phyloP scores from a whole-genome alignment of 2,797 vertebrate species.

The Pantherophis vulpinus region DNA sequence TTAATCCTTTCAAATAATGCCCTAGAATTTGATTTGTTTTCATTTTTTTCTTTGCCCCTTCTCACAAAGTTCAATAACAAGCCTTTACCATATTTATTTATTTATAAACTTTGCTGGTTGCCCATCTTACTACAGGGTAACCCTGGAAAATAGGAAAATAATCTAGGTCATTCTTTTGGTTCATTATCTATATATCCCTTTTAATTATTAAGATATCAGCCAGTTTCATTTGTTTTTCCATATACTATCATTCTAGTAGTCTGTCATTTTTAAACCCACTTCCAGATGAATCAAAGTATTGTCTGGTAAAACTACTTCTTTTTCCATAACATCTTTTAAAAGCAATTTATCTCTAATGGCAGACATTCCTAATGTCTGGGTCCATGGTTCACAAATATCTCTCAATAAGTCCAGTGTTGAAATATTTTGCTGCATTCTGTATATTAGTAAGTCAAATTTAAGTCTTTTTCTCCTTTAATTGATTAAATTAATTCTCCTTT shows the following conservation, averaged over 20 bases:
- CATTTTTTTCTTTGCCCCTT: not conserved
- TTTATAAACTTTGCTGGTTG: not conserved
- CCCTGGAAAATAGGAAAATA: not conserved
- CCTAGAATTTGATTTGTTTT: not conserved
- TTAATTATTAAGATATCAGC: not conserved
- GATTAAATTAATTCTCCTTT: too few species aligned
- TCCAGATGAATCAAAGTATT: not conserved
- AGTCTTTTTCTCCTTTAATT: not conserved
- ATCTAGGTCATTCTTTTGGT: not conserved
- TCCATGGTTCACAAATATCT: not conserved
- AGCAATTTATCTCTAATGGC: not conserved
- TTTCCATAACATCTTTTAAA: not conserved
- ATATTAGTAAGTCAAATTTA: not conserved
- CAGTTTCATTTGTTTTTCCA: not conserved
- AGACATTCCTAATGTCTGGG: not conserved
- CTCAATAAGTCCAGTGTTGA: not conserved
- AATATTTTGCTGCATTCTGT: not conserved
- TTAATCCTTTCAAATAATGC: not conserved
- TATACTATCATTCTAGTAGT: not conserved
- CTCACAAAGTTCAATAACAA: not conserved
- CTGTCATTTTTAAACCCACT: not conserved
- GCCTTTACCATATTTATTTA: not conserved
- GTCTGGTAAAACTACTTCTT: not conserved
- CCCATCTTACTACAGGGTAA: not conserved
- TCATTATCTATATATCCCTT: not conserved